phyloP scores from a whole-genome alignment of 1,140 invertebrate genomes.

The Cydia amplana region DNA sequence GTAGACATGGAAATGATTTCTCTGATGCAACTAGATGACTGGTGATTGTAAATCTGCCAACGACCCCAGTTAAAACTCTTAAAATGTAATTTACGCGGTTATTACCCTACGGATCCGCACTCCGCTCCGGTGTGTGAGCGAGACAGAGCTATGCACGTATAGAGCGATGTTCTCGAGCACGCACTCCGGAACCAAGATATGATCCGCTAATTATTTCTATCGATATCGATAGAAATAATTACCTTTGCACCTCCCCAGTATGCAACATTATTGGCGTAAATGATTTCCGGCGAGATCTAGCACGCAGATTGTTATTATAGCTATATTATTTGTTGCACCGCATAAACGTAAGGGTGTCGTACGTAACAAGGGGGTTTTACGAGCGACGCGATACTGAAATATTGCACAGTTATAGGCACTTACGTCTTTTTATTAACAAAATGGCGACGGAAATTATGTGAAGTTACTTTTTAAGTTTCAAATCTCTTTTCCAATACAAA shows the following conservation, averaged over 20 bases:
- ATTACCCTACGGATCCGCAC: too few relatives aligned
- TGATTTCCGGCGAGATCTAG: conserved; percentile 49
- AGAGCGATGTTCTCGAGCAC: too few relatives aligned
- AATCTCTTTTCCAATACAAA: not conserved
- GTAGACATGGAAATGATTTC: too few relatives aligned
- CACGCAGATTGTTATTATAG: conserved; percentile 28
- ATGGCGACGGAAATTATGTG: not conserved
- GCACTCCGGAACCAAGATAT: not conserved
- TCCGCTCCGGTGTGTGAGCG: too few relatives aligned
- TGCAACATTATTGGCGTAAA: conserved; percentile 51
- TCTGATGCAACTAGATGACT: too few relatives aligned
- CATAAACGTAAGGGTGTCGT: conserved; percentile 16
- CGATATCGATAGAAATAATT: not conserved
- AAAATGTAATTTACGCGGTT: too few relatives aligned
- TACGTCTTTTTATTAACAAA: not conserved
- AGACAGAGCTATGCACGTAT: too few relatives aligned
- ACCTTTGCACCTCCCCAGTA: not conserved
- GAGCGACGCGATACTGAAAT: not conserved
- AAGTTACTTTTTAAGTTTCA: not conserved
- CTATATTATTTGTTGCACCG: conserved; percentile 30
- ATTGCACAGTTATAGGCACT: conserved; percentile 11
- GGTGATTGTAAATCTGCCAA: too few relatives aligned
- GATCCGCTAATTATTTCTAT: not conserved
- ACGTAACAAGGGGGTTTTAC: conserved; percentile 24
- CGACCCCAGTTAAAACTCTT: too few relatives aligned